phyloP scores from a whole-genome alignment of 64 coral and sea anemone genomes.

The Stichodactyla mertensii region DNA sequence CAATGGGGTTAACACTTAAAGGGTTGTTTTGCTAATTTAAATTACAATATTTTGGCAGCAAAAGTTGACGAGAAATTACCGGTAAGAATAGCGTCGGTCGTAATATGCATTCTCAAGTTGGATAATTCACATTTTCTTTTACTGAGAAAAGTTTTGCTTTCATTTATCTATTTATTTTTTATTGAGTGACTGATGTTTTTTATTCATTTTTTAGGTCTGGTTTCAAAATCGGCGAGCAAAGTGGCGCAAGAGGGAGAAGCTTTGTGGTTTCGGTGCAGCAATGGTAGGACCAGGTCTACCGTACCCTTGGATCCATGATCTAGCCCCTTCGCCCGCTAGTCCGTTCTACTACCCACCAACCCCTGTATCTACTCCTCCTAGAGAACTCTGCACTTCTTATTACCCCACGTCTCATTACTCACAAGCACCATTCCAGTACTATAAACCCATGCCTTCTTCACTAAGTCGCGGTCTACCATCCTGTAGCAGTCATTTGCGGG shows the following conservation, averaged over 20 bases:
- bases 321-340: conserved; percentile 9
- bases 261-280: conserved; percentile 76
- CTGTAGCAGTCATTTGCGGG: conserved; percentile 14
- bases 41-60: no score
- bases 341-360: conserved; percentile 28
- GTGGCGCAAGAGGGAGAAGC: conserved; percentile 95
- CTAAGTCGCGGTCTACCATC: conserved; percentile 19
- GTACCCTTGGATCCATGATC: conserved; percentile 77
- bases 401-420: not conserved
- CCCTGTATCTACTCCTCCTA: not conserved
- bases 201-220: conserved; percentile 77
- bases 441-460: not conserved
- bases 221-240: conserved; percentile 98
- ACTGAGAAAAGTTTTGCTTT: no score
- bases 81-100: no score
- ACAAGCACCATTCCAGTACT: not conserved
- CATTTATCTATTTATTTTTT: not conserved
- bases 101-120: no score
- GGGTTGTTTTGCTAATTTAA: no score
- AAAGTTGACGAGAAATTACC: no score
- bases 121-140: no score
- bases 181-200: conserved; percentile 6
- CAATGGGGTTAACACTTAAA: no score
- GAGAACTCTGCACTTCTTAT: conserved; percentile 41
- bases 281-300: conserved; percentile 59